Evolutionary conservation across 2,797 vertebrate species (phyloP), one percentile per base, ranked within the genome.

Genomic region (Columba guinea): DNA sequence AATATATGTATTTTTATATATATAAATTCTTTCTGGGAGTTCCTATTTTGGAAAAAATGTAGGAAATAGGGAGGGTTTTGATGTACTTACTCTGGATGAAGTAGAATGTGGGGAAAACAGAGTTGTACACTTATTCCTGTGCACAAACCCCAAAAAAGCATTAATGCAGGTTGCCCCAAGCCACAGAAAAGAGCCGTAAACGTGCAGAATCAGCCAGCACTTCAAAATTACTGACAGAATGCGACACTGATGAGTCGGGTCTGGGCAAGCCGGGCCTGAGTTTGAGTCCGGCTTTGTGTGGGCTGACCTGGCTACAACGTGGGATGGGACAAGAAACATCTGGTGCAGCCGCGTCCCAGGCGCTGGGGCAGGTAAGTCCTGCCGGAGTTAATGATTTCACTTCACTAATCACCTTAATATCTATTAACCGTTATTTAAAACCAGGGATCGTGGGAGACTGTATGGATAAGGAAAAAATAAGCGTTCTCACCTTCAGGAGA

Each of bases 161-260:
- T 6, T 7, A 10, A 60, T 10, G 1, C 4, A 7, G 65, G 37
- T 2, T 20, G 35, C 19, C 63, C 2, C 56, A 2, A 6, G 34
- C 2, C 5, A 2, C 16, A 19, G 34, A 19, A 35, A 20, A 24
- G 2, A 3, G 0, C 10, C 2, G 0, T 3, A 10, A 19, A 3
- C 5, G 0, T 4, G 26, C 17, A 1, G 30, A 2, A 5, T 9
- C 53, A 5, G 56, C 34, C 27, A 10, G 30, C 5, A 3, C 18
- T 28, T 13, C 20, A 13, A 3, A 19, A 24, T 39, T 11, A 1
- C 53, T 13, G 71, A 70, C 68, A 48, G 75, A 8, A 59, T 11
- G 1, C 2, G 3, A 2, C 10, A 1, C 22, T 10, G 0, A 0
- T 1, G 55, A 13, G 32, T 46, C 44, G 8, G 19, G 19, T 20